Base-by-base conservation (phyloP, 2,888 invertebrate genomes). In the Agriotes lineatus region DNA sequence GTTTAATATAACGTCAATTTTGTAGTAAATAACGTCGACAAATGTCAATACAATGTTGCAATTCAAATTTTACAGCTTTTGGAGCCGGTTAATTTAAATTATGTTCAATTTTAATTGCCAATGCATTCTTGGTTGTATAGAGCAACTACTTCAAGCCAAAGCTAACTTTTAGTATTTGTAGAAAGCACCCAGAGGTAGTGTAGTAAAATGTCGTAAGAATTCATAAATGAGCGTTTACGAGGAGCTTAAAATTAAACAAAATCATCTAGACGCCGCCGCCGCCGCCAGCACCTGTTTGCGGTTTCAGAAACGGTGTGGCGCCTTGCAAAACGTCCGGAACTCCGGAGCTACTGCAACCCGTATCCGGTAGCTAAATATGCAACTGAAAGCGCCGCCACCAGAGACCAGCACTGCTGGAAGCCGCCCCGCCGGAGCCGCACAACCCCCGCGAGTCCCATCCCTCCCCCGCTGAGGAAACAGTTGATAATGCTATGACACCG, bases 341-440 rank as follows among this genome's bases (percentile, higher is more conserved):
- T 56, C 50, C 74, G 75, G 72, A 77, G 72, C 68, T 75, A 72
- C 74, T 77, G 70, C 72, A 67, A 69, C 69, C 57, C 71, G 68
- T 70, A 64, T 72, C 57, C 71, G 57, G 60, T 65, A 60, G 67
- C 72, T 76, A 69, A 73, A 71, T 72, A 65, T 66, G 37, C 56
- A 69, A 67, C 76, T 78, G 62, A 72, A 72, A 62, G 74, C 57
- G 70, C 75, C 76, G 76, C 78, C 84, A 78, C 82, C 77, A 82
- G 83, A 83, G 83, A 79, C 81, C 82, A 78, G 76, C 81, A 82
- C 81, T 71, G 74, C 71, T 72, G 75, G 73, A 74, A 71, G 73
- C 63, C 70, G 70, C 68, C 72, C 69, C 66, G 62, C 66, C 59
- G 56, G 69, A 65, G 68, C 72, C 70, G 75, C 65, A 67, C 76